Evolutionary conservation across 2,113 vertebrate genomes (phyloP), one percentile per base, ranked within the genome.

Genomic region (Vireo altiloquus): DNA sequence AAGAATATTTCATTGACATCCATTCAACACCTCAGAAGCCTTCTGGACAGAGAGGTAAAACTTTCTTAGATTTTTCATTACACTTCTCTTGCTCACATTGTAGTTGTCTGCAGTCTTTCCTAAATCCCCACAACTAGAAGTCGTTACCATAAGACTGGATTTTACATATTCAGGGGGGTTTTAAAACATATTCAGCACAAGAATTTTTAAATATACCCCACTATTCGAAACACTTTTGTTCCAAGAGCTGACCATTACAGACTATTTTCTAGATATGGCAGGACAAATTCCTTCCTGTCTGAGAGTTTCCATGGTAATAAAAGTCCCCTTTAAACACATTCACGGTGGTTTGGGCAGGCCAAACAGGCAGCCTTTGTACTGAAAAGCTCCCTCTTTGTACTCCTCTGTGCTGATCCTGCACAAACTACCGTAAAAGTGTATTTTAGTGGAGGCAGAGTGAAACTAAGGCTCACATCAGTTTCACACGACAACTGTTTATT

Each of bases 261-360:
- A 95, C 95, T 97, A 90, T 96, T 97, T 97, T 97, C 94, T 96
- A 96, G 95, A 97, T 96, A 97, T 90, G 90, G 96, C 90, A 97
- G 96, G 95, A 96, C 95, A 97, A 97, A 97, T 97, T 97, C 96
- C 96, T 97, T 97, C 95, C 96, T 97, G 96, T 97, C 96, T 96
- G 95, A 97, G 95, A 96, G 96, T 97, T 97, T 96, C 96, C 96
- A 97, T 97, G 96, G 96, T 72, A 97, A 97, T 97, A 96, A 96
- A 96, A 97, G 96, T 97, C 96, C 96, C 96, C 95, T 96, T 97
- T 97, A 97, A 97, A 96, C 93, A 97, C 96, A 97, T 97, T 96
- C 95, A 97, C 95, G 88, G 95, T 96, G 95, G 95, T 97, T 96
- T 97, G 95, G 95, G 95, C 96, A 96, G 95, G 92, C 96, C 96